phyloP scores from a whole-genome alignment of 2,888 invertebrate species.

The Gisinianus flammeolus region DNA sequence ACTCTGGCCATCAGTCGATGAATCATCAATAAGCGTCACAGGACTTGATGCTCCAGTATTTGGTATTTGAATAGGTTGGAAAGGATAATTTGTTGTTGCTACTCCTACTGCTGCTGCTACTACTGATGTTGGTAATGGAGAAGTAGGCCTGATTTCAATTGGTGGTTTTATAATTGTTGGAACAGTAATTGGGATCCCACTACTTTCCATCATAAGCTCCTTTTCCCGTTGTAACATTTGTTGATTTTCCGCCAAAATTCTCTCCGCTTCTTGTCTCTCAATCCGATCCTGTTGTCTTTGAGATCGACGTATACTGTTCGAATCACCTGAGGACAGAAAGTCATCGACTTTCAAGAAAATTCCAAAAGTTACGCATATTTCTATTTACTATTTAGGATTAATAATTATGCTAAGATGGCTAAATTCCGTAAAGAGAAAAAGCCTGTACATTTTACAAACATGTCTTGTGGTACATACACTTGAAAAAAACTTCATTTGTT shows the following conservation, averaged over 20 bases:
- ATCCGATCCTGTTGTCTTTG: conserved; percentile 61
- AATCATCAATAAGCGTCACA: too few relatives aligned
- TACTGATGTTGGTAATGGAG: neutral
- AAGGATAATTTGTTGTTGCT: too few relatives aligned
- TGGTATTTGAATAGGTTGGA: neutral
- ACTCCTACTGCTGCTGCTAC: too few relatives aligned
- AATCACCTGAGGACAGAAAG: conserved; percentile 29
- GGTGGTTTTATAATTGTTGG: neutral
- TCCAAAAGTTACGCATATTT: neutral
- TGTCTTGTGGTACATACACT: too few relatives aligned
- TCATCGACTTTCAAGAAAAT: conserved; percentile 29
- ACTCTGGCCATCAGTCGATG: neutral
- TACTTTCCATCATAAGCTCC: conserved; percentile 54
- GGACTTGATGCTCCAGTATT: neutral
- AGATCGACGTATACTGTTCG: conserved; percentile 59
- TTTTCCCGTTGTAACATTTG: conserved; percentile 60
- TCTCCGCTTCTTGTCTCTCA: conserved; percentile 60
- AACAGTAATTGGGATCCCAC: neutral
- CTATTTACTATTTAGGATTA: too few relatives aligned
- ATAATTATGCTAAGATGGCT: too few relatives aligned
- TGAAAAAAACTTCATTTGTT: too few relatives aligned
- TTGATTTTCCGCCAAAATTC: conserved; percentile 61
- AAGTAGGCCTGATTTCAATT: neutral
- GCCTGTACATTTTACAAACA: too few relatives aligned
- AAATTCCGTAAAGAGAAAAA: too few relatives aligned